phyloP scores from a whole-genome alignment of 2,888 invertebrate species.

The Eupithecia pulchellata region DNA sequence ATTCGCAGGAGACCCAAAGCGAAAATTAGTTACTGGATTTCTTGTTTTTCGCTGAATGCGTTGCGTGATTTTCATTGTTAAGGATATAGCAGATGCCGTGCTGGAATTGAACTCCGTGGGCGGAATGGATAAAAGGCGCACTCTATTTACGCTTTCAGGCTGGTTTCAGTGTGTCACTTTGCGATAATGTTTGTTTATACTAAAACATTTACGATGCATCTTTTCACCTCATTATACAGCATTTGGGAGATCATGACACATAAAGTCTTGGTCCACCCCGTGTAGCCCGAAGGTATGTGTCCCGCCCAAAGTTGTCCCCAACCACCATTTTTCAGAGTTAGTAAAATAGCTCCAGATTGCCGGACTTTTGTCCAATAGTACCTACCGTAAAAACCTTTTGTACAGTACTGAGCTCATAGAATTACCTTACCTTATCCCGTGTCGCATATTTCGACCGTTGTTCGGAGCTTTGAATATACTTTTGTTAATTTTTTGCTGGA shows the following conservation, averaged over 20 bases:
- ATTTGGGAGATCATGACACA: not conserved
- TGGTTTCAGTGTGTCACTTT: not conserved
- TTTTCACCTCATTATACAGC: not conserved
- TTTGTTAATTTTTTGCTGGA: constrained; percentile 77
- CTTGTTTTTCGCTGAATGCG: constrained; percentile 78
- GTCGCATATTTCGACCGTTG: constrained; percentile 74
- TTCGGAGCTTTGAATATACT: constrained; percentile 67
- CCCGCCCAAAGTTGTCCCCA: not conserved
- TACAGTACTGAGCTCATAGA: constrained; percentile 32
- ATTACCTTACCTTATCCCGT: constrained; percentile 61
- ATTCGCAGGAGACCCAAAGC: constrained; percentile 80
- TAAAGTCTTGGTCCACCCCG: not conserved
- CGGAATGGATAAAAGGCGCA: constrained; percentile 68
- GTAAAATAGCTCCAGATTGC: constrained; percentile 3
- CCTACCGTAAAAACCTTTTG: constrained; percentile 35
- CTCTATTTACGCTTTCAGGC: not conserved
- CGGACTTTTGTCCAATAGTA: constrained; percentile 25
- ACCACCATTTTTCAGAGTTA: not conserved
- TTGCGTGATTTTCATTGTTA: constrained; percentile 83
- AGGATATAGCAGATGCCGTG: constrained; percentile 78
- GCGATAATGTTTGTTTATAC: not conserved
- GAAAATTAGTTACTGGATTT: constrained; percentile 84
- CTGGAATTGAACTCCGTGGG: constrained; percentile 79
- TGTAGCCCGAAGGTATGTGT: too few species aligned
- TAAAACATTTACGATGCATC: not conserved